These are phyloP conservation scores for Pogonocichla stellata DNA, from an alignment of 2,113 vertebrate genomes.

Conservation along the genomic window DNA sequence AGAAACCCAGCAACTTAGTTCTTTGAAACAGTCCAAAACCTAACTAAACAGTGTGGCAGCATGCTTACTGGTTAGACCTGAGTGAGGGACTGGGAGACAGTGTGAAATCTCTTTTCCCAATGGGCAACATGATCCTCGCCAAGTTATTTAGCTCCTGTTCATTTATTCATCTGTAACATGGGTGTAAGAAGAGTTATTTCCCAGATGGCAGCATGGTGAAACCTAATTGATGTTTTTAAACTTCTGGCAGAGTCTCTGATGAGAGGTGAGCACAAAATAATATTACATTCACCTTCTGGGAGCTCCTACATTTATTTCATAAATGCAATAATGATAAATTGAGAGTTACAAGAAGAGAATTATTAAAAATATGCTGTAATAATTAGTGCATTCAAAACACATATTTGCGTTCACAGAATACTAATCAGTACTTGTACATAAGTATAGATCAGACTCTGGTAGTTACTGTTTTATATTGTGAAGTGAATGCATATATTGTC, in stretches of 20 bases:
- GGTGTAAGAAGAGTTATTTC: slow-evolving; percentile 56
- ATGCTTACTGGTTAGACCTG: not conserved
- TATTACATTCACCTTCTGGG: slow-evolving; percentile 35
- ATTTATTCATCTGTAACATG: slow-evolving; percentile 35
- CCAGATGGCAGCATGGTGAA: slow-evolving; percentile 21
- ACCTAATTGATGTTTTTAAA: slow-evolving; percentile 51
- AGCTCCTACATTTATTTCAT: slow-evolving; percentile 27
- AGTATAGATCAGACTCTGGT: not conserved
- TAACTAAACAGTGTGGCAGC: not conserved
- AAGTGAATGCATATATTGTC: not conserved
- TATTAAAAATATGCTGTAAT: slow-evolving; percentile 41
- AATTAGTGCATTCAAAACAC: slow-evolving; percentile 24
- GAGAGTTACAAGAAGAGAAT: slow-evolving; percentile 21
- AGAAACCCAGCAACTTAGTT: not conserved
- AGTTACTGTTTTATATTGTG: not conserved
- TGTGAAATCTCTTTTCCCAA: not conserved
- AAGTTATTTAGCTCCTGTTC: slow-evolving; percentile 16
- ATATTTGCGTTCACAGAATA: not conserved
- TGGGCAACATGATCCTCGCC: not conserved
- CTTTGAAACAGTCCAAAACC: not conserved
- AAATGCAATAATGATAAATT: slow-evolving; percentile 46
- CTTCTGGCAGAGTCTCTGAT: slow-evolving; percentile 9
- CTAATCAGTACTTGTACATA: not conserved
- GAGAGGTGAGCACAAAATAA: slow-evolving; percentile 42
- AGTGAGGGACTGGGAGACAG: not conserved